Evolutionary conservation across 2,113 vertebrate species (phyloP), one percentile per base, ranked within the genome.

Genomic region (Seriola quinqueradiata): DNA sequence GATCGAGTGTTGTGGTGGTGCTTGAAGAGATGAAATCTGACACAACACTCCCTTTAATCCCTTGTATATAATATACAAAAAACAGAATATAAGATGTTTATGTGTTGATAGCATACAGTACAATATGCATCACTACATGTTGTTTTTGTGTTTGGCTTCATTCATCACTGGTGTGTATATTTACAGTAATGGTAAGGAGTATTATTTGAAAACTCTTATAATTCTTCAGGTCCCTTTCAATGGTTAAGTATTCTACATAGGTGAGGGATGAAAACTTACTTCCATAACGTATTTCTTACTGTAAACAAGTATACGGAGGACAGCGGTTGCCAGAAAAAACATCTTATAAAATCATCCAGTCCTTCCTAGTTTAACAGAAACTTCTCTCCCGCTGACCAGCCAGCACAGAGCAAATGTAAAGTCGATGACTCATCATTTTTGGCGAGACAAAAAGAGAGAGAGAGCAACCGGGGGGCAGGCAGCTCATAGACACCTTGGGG

Each of bases 401-500:
- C 52, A 46, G 68, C 46, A 46, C 54, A 81, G 46, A 74, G 48
- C 55, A 61, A 64, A 57, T 50, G 44, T 28, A 8, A 78, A 76
- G 69, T 34, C 48, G 61, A 58, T 79, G 70, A 88, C 61, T 86
- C 75, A 84, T 82, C 78, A 65, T 69, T 82, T 85, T 73, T 52
- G 58, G 36, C 5, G 9, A 69, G 70, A 72, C 82, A 72, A 77
- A 87, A 79, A 61, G 52, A 11, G 12, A 70, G 54, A 16, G 17
- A 46, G 66, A 70, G 38, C 21, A 12, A 81, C 54, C 59, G 12
- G n/a, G 65, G 60, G 72, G 9, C 40, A 19, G 79, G 87, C 52
- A n/a, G 82, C 74, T 85, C 60, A 40, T 23, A 52, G 80, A 83
- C 88, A 90, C 85, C 83, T 86, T 19, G 2, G 71, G 86, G 74